These are phyloP conservation scores for Cavia aperea DNA, from an alignment of 2,113 vertebrate species.

Conservation along the genomic window DNA sequence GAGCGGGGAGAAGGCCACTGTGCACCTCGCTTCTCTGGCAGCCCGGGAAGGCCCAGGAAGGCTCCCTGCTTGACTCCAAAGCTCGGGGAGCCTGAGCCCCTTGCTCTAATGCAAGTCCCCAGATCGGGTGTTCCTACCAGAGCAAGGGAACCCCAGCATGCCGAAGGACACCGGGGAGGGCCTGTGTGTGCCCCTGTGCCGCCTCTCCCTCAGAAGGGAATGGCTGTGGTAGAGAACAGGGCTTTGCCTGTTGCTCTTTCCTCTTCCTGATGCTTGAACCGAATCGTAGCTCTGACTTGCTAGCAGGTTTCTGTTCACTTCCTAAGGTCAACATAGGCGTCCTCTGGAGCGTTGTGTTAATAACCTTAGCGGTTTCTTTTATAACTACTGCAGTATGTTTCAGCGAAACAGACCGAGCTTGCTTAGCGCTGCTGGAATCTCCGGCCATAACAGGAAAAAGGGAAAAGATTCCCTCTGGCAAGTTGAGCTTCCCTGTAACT, in stretches of 20 bases:
- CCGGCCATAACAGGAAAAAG: background rate
- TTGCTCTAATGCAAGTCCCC: background rate
- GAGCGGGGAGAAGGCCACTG: background rate
- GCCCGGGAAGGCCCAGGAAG: background rate
- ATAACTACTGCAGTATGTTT: background rate
- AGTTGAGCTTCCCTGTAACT: background rate
- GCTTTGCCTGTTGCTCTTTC: background rate
- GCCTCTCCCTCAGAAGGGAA: conserved; percentile 7
- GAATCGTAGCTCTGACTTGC: background rate
- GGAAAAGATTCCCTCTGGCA: background rate
- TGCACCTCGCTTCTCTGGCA: too few relatives aligned
- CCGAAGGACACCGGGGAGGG: background rate
- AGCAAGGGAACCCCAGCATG: background rate
- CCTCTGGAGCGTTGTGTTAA: background rate
- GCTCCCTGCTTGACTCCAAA: background rate
- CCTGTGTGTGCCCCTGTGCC: background rate
- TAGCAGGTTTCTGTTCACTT: conserved; percentile 17
- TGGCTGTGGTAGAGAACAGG: background rate
- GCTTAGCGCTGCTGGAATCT: background rate
- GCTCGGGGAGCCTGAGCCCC: background rate
- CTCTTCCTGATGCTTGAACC: background rate
- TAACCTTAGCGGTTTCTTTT: background rate
- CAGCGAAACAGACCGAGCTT: background rate
- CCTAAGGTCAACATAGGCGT: background rate
- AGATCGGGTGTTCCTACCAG: background rate